A percentile compares a stretch with the other conserved stretches of the same genome.
Conservation (phyloP, 2,113 vertebrate genomes). For the Nematolebias whitei region DNA sequence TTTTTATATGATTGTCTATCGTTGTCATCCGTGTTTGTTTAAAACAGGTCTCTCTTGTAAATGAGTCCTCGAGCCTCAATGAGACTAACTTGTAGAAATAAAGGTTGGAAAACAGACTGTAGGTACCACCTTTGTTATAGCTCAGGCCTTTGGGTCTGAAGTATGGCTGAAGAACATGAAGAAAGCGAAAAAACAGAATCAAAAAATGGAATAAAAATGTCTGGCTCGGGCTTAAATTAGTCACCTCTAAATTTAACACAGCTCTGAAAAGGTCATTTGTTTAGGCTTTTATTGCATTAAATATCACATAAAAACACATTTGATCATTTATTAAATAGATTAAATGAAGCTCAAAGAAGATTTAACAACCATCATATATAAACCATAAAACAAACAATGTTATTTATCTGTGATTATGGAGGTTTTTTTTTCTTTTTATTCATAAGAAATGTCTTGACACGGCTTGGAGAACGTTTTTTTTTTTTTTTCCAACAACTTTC, state of each 20-base stretch:
- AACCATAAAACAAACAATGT: background rate
- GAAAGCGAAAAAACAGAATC: too few species aligned
- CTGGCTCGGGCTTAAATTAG: too few species aligned
- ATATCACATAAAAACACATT: slow-evolving; percentile 29
- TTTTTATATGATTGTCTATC: too few species aligned
- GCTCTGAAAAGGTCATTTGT: background rate
- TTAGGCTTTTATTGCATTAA: slow-evolving; percentile 33
- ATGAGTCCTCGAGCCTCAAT: too few species aligned
- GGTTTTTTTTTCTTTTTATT: background rate
- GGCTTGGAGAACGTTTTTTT: background rate
- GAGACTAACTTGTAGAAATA: too few species aligned
- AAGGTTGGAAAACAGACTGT: too few species aligned
- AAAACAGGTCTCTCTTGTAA: too few species aligned
- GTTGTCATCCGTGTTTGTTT: too few species aligned
- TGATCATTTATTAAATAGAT: background rate
- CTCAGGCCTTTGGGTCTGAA: too few species aligned
- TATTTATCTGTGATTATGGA: background rate
- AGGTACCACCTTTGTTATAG: too few species aligned
- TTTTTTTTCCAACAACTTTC: background rate
- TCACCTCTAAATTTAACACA: too few species aligned
- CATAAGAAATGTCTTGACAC: background rate
- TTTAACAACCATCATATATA: slow-evolving; percentile 3
- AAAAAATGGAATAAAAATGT: background rate
- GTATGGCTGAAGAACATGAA: too few species aligned
- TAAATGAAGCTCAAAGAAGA: background rate